Evolutionary conservation across 2,113 vertebrate species (phyloP), one percentile per base, ranked within the genome.

Genomic region (Actenoides lindsayi): DNA sequence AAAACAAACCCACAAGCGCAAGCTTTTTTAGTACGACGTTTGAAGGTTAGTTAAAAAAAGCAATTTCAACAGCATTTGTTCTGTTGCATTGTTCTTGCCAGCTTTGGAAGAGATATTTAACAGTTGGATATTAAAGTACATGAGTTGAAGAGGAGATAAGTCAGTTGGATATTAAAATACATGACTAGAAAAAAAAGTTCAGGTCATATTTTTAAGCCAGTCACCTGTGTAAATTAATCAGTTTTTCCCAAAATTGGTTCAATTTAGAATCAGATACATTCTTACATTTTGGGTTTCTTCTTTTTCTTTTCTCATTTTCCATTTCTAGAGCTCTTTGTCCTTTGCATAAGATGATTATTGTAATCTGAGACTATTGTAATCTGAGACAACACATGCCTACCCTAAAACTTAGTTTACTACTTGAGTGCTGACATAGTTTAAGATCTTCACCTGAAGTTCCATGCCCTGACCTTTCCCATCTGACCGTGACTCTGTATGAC

Each of bases 1-100:
- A 89, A 92, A 95, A 85, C 93, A 96, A 96, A 70, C 94, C 92
- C 94, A 97, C 86, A 86, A 60, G 85, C 65, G 78, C 3, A 27
- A 78, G 79, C 30, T 54, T 94, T 95, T 96, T 97, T 93, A 79
- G 92, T 90, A 60, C 25, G 50, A 65, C 65, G 35, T 37, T 92
- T 93, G 50, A 93, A 83, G 74, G 53, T 85, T 91, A 62, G 80
- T 64, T 92, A 87, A 46, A 91, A 88, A 95, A 93, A 93, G 83
- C 62, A 19, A 60, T 82, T 90, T 93, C 56, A 89, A 41, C 74
- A 91, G n/a, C 53, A 62, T 93, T 96, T 95, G 73, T 89, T 96
- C 65, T 82, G 57, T 94, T 90, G 76, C 69, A 82, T 92, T 96
- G 83, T 95, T 93, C 67, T 69, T 91, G 83, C 39, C 83, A 89